These are phyloP conservation scores for Rattus norvegicus DNA, from an alignment of 2,113 vertebrate species.

Conservation along the genomic window DNA sequence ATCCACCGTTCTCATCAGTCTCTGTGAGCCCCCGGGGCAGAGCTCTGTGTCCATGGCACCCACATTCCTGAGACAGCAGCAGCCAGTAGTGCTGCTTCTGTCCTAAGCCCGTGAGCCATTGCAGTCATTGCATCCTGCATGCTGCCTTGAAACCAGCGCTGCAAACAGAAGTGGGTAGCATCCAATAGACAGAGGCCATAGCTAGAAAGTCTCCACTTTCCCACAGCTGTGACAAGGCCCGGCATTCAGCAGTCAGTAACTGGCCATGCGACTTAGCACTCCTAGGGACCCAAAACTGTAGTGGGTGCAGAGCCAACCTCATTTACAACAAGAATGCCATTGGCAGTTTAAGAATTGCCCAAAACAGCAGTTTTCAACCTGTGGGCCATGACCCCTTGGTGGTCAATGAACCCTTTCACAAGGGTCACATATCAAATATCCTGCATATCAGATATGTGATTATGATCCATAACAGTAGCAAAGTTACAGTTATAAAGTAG, in stretches of 20 bases:
- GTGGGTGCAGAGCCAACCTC: neutral
- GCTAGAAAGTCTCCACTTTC: neutral
- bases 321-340: neutral
- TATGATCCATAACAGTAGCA: neutral
- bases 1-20: neutral
- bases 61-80: neutral
- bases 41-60: neutral
- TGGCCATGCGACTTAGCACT: neutral
- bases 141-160: neutral
- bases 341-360: neutral
- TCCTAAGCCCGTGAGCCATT: neutral
- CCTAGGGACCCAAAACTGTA: neutral
- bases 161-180: rapidly evolving
- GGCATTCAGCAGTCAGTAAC: neutral
- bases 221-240: neutral
- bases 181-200: neutral
- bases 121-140: neutral
- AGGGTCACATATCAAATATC: neutral
- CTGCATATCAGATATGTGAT: neutral
- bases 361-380: neutral
- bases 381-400: neutral
- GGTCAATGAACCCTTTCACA: neutral
- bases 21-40: neutral
- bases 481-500: neutral
- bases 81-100: neutral